Conservation (phyloP, 2,113 vertebrate genomes). For the Percopsis transmontana region DNA sequence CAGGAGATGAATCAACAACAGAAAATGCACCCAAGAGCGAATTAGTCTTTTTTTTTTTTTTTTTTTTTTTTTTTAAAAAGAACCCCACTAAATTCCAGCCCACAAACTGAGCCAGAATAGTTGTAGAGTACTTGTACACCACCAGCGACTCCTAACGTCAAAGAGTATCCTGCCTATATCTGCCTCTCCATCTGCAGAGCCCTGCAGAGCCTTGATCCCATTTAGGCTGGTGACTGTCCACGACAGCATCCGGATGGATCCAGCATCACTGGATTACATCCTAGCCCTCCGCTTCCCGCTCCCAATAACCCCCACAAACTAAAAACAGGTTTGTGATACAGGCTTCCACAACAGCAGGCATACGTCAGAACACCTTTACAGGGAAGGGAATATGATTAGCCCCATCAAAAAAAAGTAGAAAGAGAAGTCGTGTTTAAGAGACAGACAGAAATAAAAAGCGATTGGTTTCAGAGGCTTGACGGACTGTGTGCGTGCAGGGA, state of each 20-base stretch:
- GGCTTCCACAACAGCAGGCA: conserved; percentile 69
- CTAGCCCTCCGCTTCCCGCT: conserved; percentile 61
- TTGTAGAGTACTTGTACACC: conserved; percentile 24
- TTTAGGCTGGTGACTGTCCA: conserved; percentile 77
- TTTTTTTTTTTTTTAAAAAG: too few species aligned
- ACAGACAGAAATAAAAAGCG: conserved; percentile 4
- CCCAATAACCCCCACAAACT: conserved; percentile 9
- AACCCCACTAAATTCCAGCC: background rate
- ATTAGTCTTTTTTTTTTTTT: too few species aligned
- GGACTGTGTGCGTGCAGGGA: conserved; percentile 75
- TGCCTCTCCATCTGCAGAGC: conserved; percentile 40
- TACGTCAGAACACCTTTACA: conserved; percentile 71
- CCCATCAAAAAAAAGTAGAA: conserved; percentile 40
- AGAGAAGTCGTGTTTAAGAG: background rate
- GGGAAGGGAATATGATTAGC: conserved; percentile 74
- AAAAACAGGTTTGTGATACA: background rate
- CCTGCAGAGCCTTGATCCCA: conserved; percentile 71
- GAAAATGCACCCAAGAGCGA: background rate
- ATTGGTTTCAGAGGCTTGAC: conserved; percentile 52
- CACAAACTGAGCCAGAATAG: conserved; percentile 13
- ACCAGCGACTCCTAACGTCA: conserved; percentile 46
- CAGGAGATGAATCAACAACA: conserved; percentile 3
- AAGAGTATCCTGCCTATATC: conserved; percentile 36
- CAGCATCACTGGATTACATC: conserved; percentile 85
- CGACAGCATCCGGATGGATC: conserved; percentile 79